Evolutionary conservation across 2,113 vertebrate species (phyloP).

Genomic region (Tichodroma muraria): DNA sequence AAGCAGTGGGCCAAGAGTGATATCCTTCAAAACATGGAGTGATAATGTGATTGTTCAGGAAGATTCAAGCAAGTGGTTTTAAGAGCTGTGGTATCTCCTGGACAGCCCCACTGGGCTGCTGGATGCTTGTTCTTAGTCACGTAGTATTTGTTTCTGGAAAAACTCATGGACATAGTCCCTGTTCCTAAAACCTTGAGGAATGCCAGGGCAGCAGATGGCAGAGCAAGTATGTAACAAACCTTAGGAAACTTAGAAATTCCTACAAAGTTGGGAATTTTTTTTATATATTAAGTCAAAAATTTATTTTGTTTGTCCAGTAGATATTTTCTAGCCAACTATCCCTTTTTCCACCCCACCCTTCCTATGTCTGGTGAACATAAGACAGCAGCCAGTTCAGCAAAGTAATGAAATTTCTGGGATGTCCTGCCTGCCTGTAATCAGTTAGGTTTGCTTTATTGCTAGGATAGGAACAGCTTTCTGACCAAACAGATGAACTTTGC

Average conservation of each 20-base stretch:
- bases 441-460: neutral
- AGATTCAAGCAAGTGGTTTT: neutral
- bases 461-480: neutral
- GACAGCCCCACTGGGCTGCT: neutral
- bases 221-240: neutral
- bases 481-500: constrained; percentile 17
- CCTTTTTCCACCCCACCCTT: constrained; percentile 18
- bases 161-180: neutral
- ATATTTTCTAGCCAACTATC: neutral
- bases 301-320: neutral
- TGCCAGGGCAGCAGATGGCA: neutral
- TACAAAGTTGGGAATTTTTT: neutral
- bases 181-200: neutral
- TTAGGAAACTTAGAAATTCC: neutral
- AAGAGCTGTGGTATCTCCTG: neutral
- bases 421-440: neutral
- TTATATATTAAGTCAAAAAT: neutral
- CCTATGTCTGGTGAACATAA: neutral
- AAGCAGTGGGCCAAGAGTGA: neutral
- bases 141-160: neutral
- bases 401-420: constrained; percentile 8
- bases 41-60: neutral
- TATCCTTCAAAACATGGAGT: neutral
- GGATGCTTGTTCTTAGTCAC: neutral
- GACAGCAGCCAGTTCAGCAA: neutral